Evolutionary conservation across 2,113 vertebrate genomes (phyloP).

Genomic region (Spermophilus dauricus): DNA sequence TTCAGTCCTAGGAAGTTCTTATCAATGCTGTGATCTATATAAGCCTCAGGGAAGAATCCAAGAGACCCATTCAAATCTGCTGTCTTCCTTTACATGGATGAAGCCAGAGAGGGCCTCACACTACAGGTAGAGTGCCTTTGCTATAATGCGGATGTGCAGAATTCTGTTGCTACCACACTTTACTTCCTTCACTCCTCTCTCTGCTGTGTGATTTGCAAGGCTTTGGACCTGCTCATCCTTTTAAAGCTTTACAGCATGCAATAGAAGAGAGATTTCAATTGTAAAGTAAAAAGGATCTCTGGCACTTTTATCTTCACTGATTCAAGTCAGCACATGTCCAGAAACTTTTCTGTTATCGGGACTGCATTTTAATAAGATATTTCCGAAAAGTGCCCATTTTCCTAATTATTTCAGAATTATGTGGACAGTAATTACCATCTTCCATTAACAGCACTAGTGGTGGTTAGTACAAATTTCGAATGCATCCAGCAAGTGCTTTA

Average conservation of each 20-base stretch:
- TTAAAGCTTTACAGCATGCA: not conserved
- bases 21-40: not conserved
- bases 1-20: conserved; percentile 40
- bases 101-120: not conserved
- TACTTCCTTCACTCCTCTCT: not conserved
- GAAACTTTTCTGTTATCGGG: conserved; percentile 68
- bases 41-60: conserved; percentile 11
- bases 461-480: conserved; percentile 73
- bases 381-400: conserved; percentile 73
- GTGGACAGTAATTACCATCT: conserved; percentile 76
- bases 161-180: not conserved
- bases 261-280: conserved; percentile 54
- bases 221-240: not conserved
- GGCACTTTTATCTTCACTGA: conserved; percentile 69
- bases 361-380: conserved; percentile 67
- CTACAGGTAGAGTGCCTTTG: not conserved
- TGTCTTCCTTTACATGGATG: not conserved
- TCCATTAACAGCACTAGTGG: conserved; percentile 70
- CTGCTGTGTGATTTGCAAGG: not conserved
- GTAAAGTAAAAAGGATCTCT: conserved; percentile 53
- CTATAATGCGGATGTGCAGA: not conserved
- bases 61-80: not conserved
- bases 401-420: conserved; percentile 79
- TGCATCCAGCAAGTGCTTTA: conserved; percentile 72
- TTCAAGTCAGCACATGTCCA: conserved; percentile 67